Base-by-base conservation (phyloP, 2,888 invertebrate species). In the Drepanosiphum platanoidis region DNA sequence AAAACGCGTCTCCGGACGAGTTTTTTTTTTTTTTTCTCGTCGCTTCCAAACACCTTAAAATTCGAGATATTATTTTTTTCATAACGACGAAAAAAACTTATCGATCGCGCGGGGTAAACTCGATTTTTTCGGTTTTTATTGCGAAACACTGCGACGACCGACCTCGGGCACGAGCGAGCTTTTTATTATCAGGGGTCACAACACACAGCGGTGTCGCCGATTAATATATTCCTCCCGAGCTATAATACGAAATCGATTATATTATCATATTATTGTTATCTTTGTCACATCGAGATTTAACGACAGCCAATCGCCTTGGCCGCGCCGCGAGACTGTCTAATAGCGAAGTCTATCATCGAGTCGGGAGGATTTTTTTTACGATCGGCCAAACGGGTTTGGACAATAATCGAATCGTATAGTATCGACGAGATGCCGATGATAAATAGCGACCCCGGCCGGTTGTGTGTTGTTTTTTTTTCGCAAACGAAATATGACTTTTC, bases 371-470 rank as follows among this genome's bases (percentile, higher is more conserved):
- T 61, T 61, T 61, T 61, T 61, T 75, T 75, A 75, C 32, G 75
- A 75, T 30, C 42, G 42, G 42, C 75, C 4, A 64, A 64, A 78
- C 77, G 5, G 77, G 77, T 78, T 78, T 78, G 18, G 64, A 64
- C n/a, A n/a, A n/a, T n/a, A 78, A 78, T 78, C 39, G 30, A 78
- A 77, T 77, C 61, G 61, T 77, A 77, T 77, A 36, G 61, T 77
- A 61, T 77, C 74, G 36, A 74, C 32, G 52, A 18, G 22, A 52
- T 36, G 18, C 18, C 9, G 9, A 22, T 8, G 30, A n/a, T 42
- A 42, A 1, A 42, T 8, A 9, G 30, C 1, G 30, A 34, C 66
- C n/a, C n/a, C 52, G 58, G n/a, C 58, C 13, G 4, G 46, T 52
- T 34, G 75, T 58, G 32, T n/a, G n/a, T n/a, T n/a, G n/a, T n/a